Base-by-base conservation (phyloP, 2,888 invertebrate genomes). In the Antitype chi region DNA sequence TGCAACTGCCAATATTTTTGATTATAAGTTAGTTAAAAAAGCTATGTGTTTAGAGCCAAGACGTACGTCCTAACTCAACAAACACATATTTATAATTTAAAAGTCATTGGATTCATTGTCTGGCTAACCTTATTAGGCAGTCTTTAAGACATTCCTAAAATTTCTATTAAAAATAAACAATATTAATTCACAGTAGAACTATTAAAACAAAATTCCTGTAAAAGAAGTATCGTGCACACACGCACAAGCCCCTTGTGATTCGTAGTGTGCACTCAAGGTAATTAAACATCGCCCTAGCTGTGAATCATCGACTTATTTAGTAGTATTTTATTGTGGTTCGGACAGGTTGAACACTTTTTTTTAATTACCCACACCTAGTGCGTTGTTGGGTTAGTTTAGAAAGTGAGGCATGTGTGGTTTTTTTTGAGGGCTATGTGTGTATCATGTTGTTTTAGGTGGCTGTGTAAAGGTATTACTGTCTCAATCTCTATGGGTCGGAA, bases 231-330 rank as follows among this genome's bases (percentile, higher is more conserved):
- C 62, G 73, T 86, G 86, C 53, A 64, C 57, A 78, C 76, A 70
- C 67, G 43, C 70, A 73, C 70, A 52, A n/a, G 74, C 86, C 87
- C 85, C 87, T 73, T 63, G 79, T 88, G 83, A 81, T 78, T 84
- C 80, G 82, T 81, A 77, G 78, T 81, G 78, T 84, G 89, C 92
- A 92, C 91, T 92, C 81, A 89, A 70, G 75, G 78, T 91, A 92
- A 94, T 93, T 90, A 92, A 91, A 91, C 75, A 88, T 85, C 87
- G 74, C 74, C 80, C 28, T 74, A 66, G 53, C 77, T 38, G 75
- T 84, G 70, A 87, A 78, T 77, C 85, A 80, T 76, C 53, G 83
- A 70, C 78, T 70, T 74, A 72, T 87, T 80, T 78, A 87, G 49
- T 83, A 72, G 84, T 86, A 63, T 86, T 77, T 68, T 74, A 74